A percentile compares a stretch with the other conserved stretches of the same genome.
phyloP scores from a whole-genome alignment of 35 echinoderm and acorn worm species.

The Diadema setosum region DNA sequence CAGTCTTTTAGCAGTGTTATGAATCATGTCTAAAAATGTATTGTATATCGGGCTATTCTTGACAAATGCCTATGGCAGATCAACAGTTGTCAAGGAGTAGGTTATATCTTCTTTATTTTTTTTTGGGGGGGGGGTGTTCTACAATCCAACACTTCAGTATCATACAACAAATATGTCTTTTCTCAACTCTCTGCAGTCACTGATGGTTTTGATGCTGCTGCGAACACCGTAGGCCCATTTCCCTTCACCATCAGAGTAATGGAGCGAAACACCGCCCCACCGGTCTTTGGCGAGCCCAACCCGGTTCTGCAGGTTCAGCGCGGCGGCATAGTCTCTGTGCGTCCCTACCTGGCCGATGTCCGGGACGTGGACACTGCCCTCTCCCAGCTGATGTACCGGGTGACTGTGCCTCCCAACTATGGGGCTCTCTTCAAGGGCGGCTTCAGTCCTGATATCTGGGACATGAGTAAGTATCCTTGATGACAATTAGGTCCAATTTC shows the following conservation, averaged over 20 bases:
- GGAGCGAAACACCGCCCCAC: slow-evolving; percentile 45
- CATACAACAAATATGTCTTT: no score
- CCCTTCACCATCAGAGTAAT: slow-evolving; percentile 89
- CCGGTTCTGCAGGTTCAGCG: slow-evolving; percentile 60
- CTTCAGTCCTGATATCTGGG: neutral
- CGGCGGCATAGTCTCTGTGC: slow-evolving; percentile 57
- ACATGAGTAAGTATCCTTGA: slow-evolving; percentile 51
- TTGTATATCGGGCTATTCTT: no score
- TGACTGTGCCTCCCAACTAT: slow-evolving; percentile 37
- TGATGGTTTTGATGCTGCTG: slow-evolving; percentile 65
- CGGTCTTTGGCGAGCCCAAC: slow-evolving; percentile 47
- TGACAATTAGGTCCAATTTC: no score
- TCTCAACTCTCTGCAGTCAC: slow-evolving; percentile 72
- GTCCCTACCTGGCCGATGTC: slow-evolving; percentile 43
- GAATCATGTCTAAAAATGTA: no score
- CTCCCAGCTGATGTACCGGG: slow-evolving; percentile 52
- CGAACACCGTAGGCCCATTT: slow-evolving; percentile 70
- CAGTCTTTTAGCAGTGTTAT: no score
- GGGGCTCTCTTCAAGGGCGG: slow-evolving; percentile 70
- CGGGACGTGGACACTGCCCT: slow-evolving; percentile 68
- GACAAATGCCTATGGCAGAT: no score
- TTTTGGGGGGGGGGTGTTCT: no score
- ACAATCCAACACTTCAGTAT: no score
- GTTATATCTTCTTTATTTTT: no score
- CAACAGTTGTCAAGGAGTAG: no score